Percentiles rank a stretch among this genome's conserved stretches.
These are phyloP conservation scores for Mythimna ferrago DNA, from an alignment of 2,888 invertebrate genomes.

Conservation along the genomic window DNA sequence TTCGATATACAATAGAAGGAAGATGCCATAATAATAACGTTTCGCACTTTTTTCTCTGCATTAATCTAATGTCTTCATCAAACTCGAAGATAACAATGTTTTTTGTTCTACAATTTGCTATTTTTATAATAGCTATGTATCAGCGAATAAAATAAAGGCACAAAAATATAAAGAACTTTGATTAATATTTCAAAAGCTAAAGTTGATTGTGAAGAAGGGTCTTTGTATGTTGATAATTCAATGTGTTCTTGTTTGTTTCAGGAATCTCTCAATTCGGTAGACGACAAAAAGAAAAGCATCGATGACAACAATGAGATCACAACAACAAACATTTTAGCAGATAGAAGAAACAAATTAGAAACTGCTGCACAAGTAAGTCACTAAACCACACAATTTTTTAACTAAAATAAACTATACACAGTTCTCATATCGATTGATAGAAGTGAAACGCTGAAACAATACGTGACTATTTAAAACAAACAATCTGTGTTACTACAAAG, in stretches of 20 bases:
- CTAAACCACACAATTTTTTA: not conserved
- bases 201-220: not conserved
- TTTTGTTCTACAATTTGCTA: not conserved
- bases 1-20: slow-evolving; percentile 65
- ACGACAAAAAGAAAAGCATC: slow-evolving; percentile 86
- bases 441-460: not conserved
- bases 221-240: not conserved
- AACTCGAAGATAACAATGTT: not conserved
- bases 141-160: not conserved
- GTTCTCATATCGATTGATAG: not conserved
- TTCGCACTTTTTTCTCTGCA: slow-evolving; percentile 46
- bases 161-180: too few species aligned
- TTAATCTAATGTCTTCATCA: slow-evolving; percentile 40
- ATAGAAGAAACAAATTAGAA: slow-evolving; percentile 89
- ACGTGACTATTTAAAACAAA: not conserved
- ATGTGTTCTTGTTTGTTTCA: slow-evolving; percentile 74
- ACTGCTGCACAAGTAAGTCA: slow-evolving; percentile 90
- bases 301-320: slow-evolving; percentile 85
- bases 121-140: not conserved
- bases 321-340: slow-evolving; percentile 83
- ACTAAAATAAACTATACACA: not conserved
- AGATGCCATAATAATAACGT: slow-evolving; percentile 57
- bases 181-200: not conserved
- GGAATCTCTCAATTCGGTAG: slow-evolving; percentile 85
- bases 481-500: not conserved